Conservation (phyloP, 2,797 vertebrate species). For the Poeciliopsis gracilis region DNA sequence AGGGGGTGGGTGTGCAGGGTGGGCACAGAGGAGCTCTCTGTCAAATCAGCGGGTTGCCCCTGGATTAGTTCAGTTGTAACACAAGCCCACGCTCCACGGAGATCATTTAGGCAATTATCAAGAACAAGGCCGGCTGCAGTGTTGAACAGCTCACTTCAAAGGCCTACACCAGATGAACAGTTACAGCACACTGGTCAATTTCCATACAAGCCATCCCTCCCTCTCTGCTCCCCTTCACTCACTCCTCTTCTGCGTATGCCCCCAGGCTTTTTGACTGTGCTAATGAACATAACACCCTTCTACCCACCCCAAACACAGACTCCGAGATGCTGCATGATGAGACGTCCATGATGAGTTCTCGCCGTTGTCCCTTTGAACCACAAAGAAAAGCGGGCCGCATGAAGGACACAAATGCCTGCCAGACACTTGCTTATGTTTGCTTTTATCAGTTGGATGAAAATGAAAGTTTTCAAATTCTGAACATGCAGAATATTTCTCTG, state of each 20-base stretch:
- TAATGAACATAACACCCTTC: constrained; percentile 83
- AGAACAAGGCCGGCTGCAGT: constrained; percentile 84
- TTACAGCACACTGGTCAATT: constrained; percentile 87
- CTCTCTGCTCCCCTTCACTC: constrained; percentile 54
- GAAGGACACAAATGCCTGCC: constrained; percentile 62
- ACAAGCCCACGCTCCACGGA: constrained; percentile 79
- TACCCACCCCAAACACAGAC: constrained; percentile 62
- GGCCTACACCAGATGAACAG: constrained; percentile 80
- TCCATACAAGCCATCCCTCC: constrained; percentile 79
- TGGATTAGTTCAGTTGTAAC: constrained; percentile 85
- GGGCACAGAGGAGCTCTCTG: constrained; percentile 72
- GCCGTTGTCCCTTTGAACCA: constrained; percentile 55
- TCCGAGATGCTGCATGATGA: constrained; percentile 69
- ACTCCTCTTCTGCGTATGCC: constrained; percentile 73
- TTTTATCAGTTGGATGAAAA: constrained; percentile 29
- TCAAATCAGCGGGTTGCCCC: constrained; percentile 83
- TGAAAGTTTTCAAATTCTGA: constrained; percentile 33
- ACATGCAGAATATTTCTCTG: constrained; percentile 28
- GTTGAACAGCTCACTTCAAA: constrained; percentile 86
- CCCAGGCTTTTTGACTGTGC: constrained; percentile 81
- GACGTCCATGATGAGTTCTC: constrained; percentile 70
- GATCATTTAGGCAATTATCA: constrained; percentile 90
- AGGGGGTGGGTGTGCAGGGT: constrained; percentile 8
- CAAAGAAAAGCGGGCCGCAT: constrained; percentile 53
- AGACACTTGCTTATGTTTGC: constrained; percentile 47